Evolutionary conservation across 2,888 invertebrate species (phyloP), one percentile per base, ranked within the genome.

Genomic region (Entomobrya multifasciata): DNA sequence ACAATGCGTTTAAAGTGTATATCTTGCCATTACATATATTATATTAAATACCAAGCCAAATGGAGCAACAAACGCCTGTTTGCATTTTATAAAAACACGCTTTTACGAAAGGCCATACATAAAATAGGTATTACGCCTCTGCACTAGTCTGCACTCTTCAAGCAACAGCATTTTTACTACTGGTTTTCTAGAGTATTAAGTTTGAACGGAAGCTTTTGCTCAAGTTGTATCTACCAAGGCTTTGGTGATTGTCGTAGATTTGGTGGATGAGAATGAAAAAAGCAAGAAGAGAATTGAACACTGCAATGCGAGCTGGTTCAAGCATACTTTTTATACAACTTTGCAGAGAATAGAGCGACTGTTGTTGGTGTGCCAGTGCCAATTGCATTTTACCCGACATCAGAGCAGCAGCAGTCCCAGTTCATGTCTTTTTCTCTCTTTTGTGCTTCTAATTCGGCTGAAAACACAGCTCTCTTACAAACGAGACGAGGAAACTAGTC

Each of bases 111-210:
- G 57, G 20, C 41, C n/a, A 67, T 30, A n/a, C n/a, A 41, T 65
- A 52, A 79, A 79, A 36, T 79, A 52, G 65, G 67, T 79, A 79
- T 67, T 79, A 52, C 36, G 30, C 52, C 30, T 74, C 30, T 17
- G 52, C 55, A 30, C 20, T 49, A 13, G 62, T 13, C 27, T 13
- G 2, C 11, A 13, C 60, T 60, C 17, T 52, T 47, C n/a, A 15
- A 47, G 47, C 13, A 52, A 17, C 17, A 52, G 17, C 27, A 30
- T 25, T 67, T 67, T 62, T 25, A 22, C 62, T 20, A 72, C 17
- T 15, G 5, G 13, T 41, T 15, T 44, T 4, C 22, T 20, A 20
- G 36, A 6, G 36, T 36, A 8, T 36, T n/a, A n/a, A n/a, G 36
- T 8, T 6, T 36, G 36, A 36, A 36, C 4, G 36, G 36, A 36